phyloP scores from a whole-genome alignment of 2,797 vertebrate species.

The Mus caroli region DNA sequence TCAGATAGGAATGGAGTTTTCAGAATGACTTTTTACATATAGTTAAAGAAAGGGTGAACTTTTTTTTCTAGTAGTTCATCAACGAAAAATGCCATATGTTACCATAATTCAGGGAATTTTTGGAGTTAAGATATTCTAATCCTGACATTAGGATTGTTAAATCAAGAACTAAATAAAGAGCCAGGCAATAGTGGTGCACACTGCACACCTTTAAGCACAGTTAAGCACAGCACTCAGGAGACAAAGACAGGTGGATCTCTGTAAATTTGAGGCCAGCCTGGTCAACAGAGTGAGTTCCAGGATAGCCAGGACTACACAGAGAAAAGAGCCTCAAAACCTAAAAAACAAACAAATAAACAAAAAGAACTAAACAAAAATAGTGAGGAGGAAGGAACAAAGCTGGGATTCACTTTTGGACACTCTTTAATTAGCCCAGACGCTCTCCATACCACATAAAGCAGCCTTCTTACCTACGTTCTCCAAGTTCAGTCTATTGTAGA shows the following conservation, averaged over 20 bases:
- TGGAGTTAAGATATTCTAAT: not conserved
- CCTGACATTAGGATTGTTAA: constrained; percentile 24
- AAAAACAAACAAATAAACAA: not conserved
- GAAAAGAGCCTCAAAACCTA: not conserved
- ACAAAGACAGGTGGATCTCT: not conserved
- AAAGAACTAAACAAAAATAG: not conserved
- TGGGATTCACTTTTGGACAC: not conserved
- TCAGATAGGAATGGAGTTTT: constrained; percentile 12
- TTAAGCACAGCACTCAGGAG: not conserved
- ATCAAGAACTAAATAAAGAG: constrained; percentile 13
- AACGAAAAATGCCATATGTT: not conserved
- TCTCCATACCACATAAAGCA: not conserved
- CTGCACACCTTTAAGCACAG: not conserved
- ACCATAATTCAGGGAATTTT: not conserved
- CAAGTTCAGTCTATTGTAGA: not conserved
- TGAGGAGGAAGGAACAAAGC: not conserved
- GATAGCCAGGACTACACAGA: not conserved
- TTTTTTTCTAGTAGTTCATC: constrained; percentile 14
- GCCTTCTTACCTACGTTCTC: not conserved
- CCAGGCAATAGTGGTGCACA: not conserved
- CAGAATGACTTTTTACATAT: not conserved
- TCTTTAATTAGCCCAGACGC: constrained; percentile 25
- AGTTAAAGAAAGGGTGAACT: constrained; percentile 23
- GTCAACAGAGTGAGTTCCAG: not conserved
- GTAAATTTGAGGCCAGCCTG: not conserved